phyloP scores from a whole-genome alignment of 2,113 vertebrate genomes.

The Heteronetta atricapilla region DNA sequence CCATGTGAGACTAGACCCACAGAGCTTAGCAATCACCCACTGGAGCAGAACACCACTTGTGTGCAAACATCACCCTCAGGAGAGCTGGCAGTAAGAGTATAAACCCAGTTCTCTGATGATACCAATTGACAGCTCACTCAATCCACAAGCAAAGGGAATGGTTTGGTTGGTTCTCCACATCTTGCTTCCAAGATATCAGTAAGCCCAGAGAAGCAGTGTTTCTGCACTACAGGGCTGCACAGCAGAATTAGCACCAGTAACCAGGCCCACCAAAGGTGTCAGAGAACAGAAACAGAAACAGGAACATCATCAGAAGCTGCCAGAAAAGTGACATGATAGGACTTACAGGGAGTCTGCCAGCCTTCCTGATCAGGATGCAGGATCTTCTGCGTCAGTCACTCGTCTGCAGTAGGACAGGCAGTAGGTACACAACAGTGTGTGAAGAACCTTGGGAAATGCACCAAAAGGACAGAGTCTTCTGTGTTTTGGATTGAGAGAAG shows the following conservation, averaged over 20 bases:
- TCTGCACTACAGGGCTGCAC: not conserved
- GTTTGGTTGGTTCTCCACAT: not conserved
- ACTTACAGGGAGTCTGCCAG: not conserved
- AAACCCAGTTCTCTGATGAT: not conserved
- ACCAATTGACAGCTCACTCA: not conserved
- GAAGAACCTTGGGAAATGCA: not conserved
- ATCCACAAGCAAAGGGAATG: not conserved
- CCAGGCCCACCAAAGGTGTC: not conserved
- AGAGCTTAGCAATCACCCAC: not conserved
- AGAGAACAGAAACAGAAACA: not conserved
- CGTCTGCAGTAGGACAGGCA: not conserved
- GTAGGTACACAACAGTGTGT: not conserved
- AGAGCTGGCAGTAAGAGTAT: not conserved
- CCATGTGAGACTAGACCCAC: not conserved
- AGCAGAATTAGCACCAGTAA: not conserved
- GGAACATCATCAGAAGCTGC: not conserved
- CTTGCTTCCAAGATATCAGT: not conserved
- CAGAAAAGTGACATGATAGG: not conserved
- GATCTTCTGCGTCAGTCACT: not conserved
- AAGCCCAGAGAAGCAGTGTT: not conserved
- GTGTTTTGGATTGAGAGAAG: not conserved
- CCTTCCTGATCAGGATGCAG: not conserved
- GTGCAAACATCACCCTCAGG: not conserved
- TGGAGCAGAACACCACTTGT: not conserved
- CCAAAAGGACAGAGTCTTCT: not conserved